These are phyloP conservation scores for Atta texana DNA, from an alignment of 1,140 invertebrate species.

Conservation along the genomic window DNA sequence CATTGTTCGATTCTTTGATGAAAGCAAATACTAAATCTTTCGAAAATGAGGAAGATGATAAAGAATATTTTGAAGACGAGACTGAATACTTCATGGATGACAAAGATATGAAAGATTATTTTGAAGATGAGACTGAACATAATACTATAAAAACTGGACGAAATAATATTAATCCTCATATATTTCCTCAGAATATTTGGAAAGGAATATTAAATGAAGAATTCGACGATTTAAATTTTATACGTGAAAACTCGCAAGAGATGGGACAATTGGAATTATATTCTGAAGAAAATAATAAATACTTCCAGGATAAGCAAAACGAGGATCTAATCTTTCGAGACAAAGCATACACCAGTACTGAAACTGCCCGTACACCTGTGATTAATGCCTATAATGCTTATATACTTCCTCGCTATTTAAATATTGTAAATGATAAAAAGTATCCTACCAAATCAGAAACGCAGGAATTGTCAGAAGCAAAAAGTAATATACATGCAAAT, in stretches of 20 bases:
- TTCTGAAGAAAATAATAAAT: conserved; percentile 16
- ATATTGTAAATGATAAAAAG: conserved; percentile 30
- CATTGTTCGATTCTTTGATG: neutral
- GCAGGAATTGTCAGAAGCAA: neutral
- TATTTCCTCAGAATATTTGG: neutral
- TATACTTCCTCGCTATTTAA: conserved; percentile 12
- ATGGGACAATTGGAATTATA: neutral
- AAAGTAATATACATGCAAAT: conserved; percentile 8
- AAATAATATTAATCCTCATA: neutral
- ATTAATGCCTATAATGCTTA: conserved; percentile 25
- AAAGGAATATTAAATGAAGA: neutral
- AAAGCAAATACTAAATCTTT: neutral
- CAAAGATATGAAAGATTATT: conserved; percentile 6
- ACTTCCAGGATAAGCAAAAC: neutral
- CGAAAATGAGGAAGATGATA: neutral
- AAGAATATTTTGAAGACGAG: conserved; percentile 1
- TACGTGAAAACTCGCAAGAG: neutral
- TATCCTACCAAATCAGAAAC: neutral
- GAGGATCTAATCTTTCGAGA: neutral
- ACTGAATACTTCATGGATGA: neutral
- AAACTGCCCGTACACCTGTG: conserved; percentile 5
- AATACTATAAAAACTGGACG: neutral
- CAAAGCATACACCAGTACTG: neutral
- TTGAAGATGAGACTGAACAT: neutral
- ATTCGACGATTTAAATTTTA: neutral